Evolutionary conservation across 2,797 vertebrate genomes (phyloP), one percentile per base, ranked within the genome.

Genomic region (Sebastes baramenuke): DNA sequence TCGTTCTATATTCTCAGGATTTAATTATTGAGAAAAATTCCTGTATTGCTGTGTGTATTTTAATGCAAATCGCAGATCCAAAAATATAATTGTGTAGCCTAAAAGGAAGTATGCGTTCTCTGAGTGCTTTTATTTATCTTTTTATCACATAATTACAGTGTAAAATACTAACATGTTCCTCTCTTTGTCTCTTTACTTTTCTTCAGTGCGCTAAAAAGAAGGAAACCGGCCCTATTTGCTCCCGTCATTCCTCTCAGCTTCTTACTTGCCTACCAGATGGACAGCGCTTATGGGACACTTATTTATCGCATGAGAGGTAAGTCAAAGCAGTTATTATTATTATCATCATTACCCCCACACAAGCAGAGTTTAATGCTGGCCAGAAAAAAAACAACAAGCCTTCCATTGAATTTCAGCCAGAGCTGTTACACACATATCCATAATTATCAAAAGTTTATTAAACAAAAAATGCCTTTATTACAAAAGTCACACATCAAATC

Each of bases 211-310:
- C 66, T 97, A 65, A 97, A 94, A 93, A 94, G 36, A 75, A 97
- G 93, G 94, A 97, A 90, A 2, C 95, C 96, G 0, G 81, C 3
- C 52, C 14, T 98, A 20, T 77, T 98, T 62, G 8, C 91, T 62
- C 97, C 97, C 27, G 32, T 98, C 1, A 1, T 98, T 62, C 97
- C 97, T 11, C 94, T 98, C 67, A 36, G 97, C 80, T 97, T 99
- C 81, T 24, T 98, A 67, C 27, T 98, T 55, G 88, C 80, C 67
- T 98, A 97, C 92, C 97, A 98, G 38, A 91, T 96, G 91, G 97
- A 98, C 92, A 90, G 92, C 83, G 97, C 96, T 55, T 98, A 97
- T 38, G 97, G 97, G 56, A 97, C 96, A 1, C 77, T 98, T n/a
- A 52, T 96, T 69, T 89, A 96, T 81, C 97, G 97, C 27, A 96